Percentiles rank a stretch among this genome's conserved stretches.
These are phyloP conservation scores for Xestia xanthographa DNA, from an alignment of 2,888 invertebrate species.

Conservation along the genomic window DNA sequence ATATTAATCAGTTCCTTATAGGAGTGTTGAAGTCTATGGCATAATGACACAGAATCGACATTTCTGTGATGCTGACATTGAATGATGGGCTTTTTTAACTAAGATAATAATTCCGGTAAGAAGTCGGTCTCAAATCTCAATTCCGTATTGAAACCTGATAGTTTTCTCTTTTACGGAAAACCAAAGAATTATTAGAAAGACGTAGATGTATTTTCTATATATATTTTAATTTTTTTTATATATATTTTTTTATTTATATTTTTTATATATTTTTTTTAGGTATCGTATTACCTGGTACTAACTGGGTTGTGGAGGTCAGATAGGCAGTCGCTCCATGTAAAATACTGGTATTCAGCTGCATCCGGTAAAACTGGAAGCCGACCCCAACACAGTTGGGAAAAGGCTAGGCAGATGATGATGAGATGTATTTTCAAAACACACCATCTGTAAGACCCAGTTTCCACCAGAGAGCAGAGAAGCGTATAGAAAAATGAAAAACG, in stretches of 20 bases:
- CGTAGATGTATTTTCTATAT: no score
- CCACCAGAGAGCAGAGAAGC: neutral
- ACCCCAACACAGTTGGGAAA: no score
- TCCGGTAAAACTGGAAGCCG: no score
- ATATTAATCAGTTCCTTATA: constrained; percentile 71
- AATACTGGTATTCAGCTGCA: no score
- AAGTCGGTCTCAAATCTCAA: neutral
- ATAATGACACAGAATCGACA: constrained; percentile 28
- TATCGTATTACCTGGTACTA: no score
- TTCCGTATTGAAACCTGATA: neutral
- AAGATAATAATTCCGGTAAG: neutral
- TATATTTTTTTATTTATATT: no score
- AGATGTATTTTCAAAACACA: neutral
- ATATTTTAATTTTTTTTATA: no score
- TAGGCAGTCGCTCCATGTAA: no score
- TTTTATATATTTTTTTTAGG: no score
- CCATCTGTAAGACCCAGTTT: neutral
- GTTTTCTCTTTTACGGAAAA: neutral
- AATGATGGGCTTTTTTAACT: neutral
- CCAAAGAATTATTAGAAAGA: neutral
- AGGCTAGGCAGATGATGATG: no score
- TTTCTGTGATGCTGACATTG: neutral
- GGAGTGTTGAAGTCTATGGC: constrained; percentile 16
- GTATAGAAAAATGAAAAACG: neutral
- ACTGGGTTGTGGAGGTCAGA: no score